phyloP scores from a whole-genome alignment of 2,888 invertebrate genomes.

The Eristalinus aeneus region DNA sequence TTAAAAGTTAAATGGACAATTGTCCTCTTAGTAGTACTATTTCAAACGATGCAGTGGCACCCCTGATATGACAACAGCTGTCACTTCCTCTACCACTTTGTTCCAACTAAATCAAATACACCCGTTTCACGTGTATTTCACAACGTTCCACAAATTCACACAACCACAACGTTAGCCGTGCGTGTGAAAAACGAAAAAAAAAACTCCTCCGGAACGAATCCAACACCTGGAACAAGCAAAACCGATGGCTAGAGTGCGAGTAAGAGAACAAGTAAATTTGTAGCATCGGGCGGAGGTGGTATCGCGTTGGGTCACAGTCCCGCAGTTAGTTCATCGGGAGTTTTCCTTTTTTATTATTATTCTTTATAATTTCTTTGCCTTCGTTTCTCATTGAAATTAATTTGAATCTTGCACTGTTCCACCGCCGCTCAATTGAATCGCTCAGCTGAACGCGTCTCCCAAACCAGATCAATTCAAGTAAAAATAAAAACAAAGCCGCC shows the following conservation, averaged over 20 bases:
- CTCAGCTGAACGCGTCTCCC: conserved; percentile 44
- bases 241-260: not conserved
- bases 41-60: not conserved
- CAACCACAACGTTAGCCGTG: conserved; percentile 18
- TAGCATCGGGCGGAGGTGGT: conserved; percentile 60
- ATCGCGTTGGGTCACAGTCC: conserved; percentile 43
- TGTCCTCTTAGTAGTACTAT: not conserved
- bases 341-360: conserved; percentile 59
- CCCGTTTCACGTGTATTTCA: not conserved
- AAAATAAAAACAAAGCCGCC: conserved; percentile 34
- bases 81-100: not conserved
- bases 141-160: not conserved
- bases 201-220: conserved; percentile 11
- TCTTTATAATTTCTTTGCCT: conserved; percentile 16
- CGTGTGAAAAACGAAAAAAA: conserved; percentile 30
- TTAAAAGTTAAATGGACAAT: too few relatives aligned
- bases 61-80: not conserved
- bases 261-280: conserved; percentile 41
- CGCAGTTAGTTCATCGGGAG: conserved; percentile 48
- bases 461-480: not conserved
- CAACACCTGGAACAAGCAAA: not conserved
- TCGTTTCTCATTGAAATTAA: conserved; percentile 43
- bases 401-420: conserved; percentile 18
- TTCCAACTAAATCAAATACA: not conserved
- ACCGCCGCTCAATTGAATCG: not conserved